Evolutionary conservation across 2,113 vertebrate genomes (phyloP), one percentile per base, ranked within the genome.

Genomic region (Apodemus sylvaticus): DNA sequence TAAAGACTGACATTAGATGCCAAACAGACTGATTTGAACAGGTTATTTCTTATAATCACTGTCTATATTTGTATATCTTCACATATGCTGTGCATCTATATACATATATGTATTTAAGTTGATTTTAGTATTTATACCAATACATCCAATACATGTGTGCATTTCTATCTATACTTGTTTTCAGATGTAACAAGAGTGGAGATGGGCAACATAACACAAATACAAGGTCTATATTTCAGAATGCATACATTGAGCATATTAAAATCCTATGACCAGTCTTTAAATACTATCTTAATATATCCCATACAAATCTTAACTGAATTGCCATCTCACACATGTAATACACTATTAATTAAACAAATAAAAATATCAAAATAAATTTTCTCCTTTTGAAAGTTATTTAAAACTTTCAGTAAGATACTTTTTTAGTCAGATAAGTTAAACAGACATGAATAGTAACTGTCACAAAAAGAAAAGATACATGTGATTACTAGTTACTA

Each of bases 1-100:
- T 82, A 55, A 82, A 4, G 5, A 89, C 20, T 88, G 3, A 74
- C 17, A 66, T 64, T 3, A 53, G 22, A 90, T 78, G 48, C 3
- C 20, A 87, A 91, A 55, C 5, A 92, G 20, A 82, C 77, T 74
- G 60, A 85, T 42, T 93, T 74, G 68, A 34, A 24, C 29, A 58
- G 0, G 2, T n/a, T 91, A 36, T 68, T 3, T 60, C 42, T 68
- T 68, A n/a, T 86, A 14, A 74, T 29, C 10, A 64, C 5, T 62
- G 19, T 70, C 11, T 86, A 0, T 53, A 31, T 48, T 48, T 39
- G 16, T 48, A 1, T n/a, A 26, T 19, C 16, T 14, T 13, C 13
- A 7, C 22, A 14, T 60, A 2, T 1, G 16, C 14, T 53, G 16
- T 1, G 34, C 11, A 70, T 26, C 2, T 12, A 29, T 20, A 9